Evolutionary conservation across 2,888 invertebrate genomes (phyloP), one percentile per base, ranked within the genome.

Genomic region (Eueremaeus valkanovi): DNA sequence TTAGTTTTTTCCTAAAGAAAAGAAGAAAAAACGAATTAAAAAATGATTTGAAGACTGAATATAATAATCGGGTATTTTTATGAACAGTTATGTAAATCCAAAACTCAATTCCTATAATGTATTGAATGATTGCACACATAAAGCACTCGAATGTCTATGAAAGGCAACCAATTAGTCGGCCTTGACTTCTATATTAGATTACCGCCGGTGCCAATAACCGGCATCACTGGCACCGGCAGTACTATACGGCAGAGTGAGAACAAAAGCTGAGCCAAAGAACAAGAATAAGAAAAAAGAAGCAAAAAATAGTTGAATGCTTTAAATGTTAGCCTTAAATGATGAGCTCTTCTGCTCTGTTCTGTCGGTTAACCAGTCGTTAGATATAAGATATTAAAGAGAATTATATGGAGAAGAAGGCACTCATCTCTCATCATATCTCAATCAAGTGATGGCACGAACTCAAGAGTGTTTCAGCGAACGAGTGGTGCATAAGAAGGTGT

Each of bases 401-500:
- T 9, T 9, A 40, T 40, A 6, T 5, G 21, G 21, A 6, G n/a
- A 58, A 58, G 27, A 21, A 11, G 24, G 11, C 29, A 21, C 63
- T 33, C 63, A 66, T 66, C 63, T 66, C 55, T 55, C 27, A 55
- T 55, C 55, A 70, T 70, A 70, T 42, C 70, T 70, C 42, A 42
- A 70, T 70, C 70, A 70, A 45, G 6, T 27, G 42, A 45, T 70
- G 70, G 70, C 70, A 70, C 70, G 70, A 70, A 70, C 40, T 70
- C 16, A 36, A 66, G 63, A 66, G 63, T n/a, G n/a, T n/a, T n/a
- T n/a, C n/a, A n/a, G n/a, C n/a, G n/a, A n/a, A n/a, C n/a, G n/a
- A n/a, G n/a, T n/a, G n/a, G n/a, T n/a, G n/a, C n/a, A 66, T 58
- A 45, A 45, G 70, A 70, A 70, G 70, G 70, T 70, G 70, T 70